Percentiles rank a stretch among this genome's conserved stretches.
Conservation (phyloP, 2,888 invertebrate species). For the Hyles lineata region DNA sequence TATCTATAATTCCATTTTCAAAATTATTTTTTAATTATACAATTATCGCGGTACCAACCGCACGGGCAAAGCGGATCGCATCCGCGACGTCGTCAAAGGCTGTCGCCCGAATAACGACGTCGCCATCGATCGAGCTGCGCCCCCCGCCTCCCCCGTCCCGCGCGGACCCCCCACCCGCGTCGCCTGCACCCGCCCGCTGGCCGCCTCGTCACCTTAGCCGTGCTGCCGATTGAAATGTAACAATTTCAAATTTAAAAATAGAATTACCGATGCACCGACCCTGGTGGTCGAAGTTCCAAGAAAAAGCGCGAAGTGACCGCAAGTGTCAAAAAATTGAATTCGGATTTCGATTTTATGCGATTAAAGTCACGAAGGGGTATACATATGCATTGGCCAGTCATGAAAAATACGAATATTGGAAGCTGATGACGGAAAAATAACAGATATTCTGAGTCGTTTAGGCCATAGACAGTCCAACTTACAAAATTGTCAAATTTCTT, state of each 20-base stretch:
- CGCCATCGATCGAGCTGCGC: slow-evolving; percentile 78
- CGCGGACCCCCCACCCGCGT: slow-evolving; percentile 41
- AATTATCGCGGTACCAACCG: slow-evolving; percentile 31
- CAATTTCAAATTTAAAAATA: slow-evolving; percentile 30
- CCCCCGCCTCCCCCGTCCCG: slow-evolving; percentile 47
- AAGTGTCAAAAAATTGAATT: no score
- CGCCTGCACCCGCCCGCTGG: slow-evolving; percentile 33
- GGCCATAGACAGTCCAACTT: no score
- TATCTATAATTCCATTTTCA: slow-evolving; percentile 11
- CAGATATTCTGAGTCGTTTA: no score
- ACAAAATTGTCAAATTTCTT: no score
- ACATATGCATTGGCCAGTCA: no score
- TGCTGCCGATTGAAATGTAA: slow-evolving; percentile 36
- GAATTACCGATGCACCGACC: slow-evolving; percentile 7
- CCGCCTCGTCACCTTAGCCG: slow-evolving; percentile 37
- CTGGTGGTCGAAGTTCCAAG: background rate
- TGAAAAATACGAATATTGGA: no score
- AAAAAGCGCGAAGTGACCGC: background rate
- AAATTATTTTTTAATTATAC: slow-evolving; percentile 30
- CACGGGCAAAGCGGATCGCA: slow-evolving; percentile 51
- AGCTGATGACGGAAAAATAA: no score
- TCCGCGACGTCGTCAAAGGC: slow-evolving; percentile 81
- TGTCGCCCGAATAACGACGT: slow-evolving; percentile 85
- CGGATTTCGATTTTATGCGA: no score
- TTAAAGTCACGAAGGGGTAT: no score